Conservation (phyloP, 2,888 invertebrate species). For the Macaria liturata region DNA sequence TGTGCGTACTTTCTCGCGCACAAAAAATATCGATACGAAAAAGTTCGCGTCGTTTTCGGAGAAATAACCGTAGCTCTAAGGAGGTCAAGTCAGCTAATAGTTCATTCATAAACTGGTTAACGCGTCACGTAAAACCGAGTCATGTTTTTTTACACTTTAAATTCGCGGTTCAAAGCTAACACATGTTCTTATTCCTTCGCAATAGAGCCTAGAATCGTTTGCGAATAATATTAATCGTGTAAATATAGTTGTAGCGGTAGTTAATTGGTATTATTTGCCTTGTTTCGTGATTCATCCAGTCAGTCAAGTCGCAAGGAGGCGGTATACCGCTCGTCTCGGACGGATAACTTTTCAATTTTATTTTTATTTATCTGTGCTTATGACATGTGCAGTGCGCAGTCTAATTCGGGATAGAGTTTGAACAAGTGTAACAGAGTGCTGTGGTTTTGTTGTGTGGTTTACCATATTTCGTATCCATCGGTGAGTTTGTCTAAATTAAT, state of each 20-base stretch:
- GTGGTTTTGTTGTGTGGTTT: slow-evolving; percentile 26
- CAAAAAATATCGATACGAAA: slow-evolving; percentile 21
- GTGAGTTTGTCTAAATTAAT: slow-evolving; percentile 7
- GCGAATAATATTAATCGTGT: slow-evolving; percentile 50
- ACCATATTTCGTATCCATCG: slow-evolving; percentile 1
- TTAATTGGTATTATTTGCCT: slow-evolving; percentile 79
- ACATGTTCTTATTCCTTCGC: slow-evolving; percentile 36
- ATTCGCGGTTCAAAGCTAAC: slow-evolving; percentile 15
- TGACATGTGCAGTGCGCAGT: slow-evolving; percentile 52
- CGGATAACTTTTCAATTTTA: slow-evolving; percentile 43
- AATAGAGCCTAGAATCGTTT: slow-evolving; percentile 51
- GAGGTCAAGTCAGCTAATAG: slow-evolving; percentile 36
- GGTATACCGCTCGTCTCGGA: slow-evolving; percentile 56
- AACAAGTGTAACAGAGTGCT: slow-evolving; percentile 38
- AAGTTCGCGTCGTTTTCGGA: slow-evolving; percentile 10
- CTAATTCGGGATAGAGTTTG: slow-evolving; percentile 48
- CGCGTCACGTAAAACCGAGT: slow-evolving; percentile 49
- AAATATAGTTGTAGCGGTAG: slow-evolving; percentile 51
- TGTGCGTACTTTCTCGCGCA: slow-evolving; percentile 7
- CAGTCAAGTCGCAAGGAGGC: slow-evolving; percentile 64
- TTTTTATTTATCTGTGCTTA: slow-evolving; percentile 52
- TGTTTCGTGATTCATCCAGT: slow-evolving; percentile 72
- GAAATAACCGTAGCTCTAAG: slow-evolving; percentile 24
- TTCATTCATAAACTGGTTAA: slow-evolving; percentile 60
- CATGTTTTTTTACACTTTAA: slow-evolving; percentile 44